A percentile compares a stretch with the other conserved stretches of the same genome.
phyloP scores from a whole-genome alignment of 2,113 vertebrate genomes.

The Edolisoma coerulescens region DNA sequence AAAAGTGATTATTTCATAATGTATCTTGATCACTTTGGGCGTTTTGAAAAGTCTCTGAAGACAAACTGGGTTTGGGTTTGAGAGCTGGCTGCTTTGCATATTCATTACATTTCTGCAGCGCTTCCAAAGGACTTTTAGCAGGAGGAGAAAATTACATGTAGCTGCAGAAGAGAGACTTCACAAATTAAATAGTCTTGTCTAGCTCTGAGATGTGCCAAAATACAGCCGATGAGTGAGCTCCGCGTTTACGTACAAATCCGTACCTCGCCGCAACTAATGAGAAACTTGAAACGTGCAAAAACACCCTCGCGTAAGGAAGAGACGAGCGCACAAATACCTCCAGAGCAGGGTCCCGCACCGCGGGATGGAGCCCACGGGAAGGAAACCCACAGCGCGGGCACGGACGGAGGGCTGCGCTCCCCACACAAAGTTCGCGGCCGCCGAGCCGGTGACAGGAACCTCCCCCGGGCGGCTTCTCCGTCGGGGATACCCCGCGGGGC shows the following conservation, averaged over 20 bases:
- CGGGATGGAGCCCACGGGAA: neutral
- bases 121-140: conserved; percentile 47
- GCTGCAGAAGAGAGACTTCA: conserved; percentile 21
- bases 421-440: neutral
- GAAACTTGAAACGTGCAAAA: neutral
- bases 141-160: conserved; percentile 28
- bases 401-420: neutral
- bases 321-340: neutral
- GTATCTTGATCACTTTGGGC: conserved; percentile 13
- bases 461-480: neutral
- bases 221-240: neutral
- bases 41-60: conserved; percentile 45
- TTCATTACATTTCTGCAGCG: conserved; percentile 14
- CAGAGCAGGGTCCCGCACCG: neutral
- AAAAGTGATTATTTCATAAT: conserved; percentile 39
- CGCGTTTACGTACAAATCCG: neutral
- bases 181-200: conserved; percentile 40
- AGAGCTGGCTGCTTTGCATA: conserved; percentile 42
- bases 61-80: neutral
- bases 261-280: neutral
- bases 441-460: neutral
- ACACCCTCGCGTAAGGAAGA: neutral
- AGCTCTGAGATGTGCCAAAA: conserved; percentile 45
- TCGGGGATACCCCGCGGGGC: neutral
- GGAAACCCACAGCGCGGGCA: neutral